These are phyloP conservation scores for Ctenodactylus gundi DNA, from an alignment of 2,113 vertebrate species.

Conservation along the genomic window DNA sequence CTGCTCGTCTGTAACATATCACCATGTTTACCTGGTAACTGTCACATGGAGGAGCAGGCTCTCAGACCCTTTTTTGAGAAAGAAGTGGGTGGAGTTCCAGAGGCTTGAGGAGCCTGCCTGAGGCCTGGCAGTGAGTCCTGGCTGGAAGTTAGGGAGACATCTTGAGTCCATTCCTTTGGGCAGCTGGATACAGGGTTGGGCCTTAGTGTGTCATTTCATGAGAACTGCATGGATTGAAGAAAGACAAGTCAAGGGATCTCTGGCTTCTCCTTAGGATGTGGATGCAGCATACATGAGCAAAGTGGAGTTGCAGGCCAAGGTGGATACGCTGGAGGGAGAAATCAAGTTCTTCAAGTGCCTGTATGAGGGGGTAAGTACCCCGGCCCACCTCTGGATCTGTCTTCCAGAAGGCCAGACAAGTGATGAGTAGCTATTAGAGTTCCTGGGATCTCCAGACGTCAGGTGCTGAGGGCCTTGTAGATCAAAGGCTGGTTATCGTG, in stretches of 20 bases:
- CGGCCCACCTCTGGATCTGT: not conserved
- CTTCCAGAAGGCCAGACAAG: not conserved
- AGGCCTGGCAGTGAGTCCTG: not conserved
- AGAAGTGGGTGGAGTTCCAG: not conserved
- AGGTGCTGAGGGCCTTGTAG: not conserved
- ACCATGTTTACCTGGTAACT: accelerated
- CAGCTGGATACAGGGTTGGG: not conserved
- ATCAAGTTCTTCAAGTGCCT: slow-evolving; percentile 91
- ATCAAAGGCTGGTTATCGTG: not conserved
- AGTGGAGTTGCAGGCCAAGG: slow-evolving; percentile 90
- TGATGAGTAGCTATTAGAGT: not conserved
- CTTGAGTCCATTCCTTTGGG: not conserved
- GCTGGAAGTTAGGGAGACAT: not conserved
- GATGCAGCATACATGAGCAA: slow-evolving; percentile 92
- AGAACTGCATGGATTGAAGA: not conserved
- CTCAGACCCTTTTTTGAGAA: not conserved
- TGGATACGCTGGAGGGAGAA: slow-evolving; percentile 89
- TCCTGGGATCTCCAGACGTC: not conserved
- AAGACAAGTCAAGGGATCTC: not conserved
- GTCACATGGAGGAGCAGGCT: not conserved
- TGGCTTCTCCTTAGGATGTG: slow-evolving; percentile 82
- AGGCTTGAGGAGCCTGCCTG: not conserved
- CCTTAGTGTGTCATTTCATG: not conserved
- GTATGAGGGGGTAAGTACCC: slow-evolving; percentile 86
- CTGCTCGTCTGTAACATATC: not conserved